A percentile compares a stretch with the other conserved stretches of the same genome.
phyloP scores from a whole-genome alignment of 2,113 vertebrate species.

The Rhea pennata region DNA sequence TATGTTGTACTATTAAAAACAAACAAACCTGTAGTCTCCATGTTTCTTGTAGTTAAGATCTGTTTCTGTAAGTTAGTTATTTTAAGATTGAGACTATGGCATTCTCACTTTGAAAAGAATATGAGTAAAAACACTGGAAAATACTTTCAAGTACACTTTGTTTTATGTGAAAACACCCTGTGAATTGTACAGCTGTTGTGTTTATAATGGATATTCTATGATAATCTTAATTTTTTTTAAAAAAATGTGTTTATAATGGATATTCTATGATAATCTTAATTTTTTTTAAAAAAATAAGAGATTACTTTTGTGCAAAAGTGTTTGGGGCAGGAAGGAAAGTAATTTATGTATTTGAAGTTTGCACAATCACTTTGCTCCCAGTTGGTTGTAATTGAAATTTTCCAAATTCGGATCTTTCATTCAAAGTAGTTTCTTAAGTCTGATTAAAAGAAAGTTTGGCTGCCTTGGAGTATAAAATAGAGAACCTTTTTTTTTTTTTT shows the following conservation, averaged over 20 bases:
- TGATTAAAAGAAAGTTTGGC: rapidly evolving
- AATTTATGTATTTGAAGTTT: neutral
- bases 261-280: neutral
- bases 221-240: neutral
- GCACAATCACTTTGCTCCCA: neutral
- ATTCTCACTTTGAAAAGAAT: neutral
- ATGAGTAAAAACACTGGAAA: neutral
- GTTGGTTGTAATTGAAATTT: neutral
- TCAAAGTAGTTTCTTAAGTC: neutral
- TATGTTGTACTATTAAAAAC: neutral
- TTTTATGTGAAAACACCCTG: neutral
- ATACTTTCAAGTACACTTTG: neutral
- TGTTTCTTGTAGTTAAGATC: neutral
- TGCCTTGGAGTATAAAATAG: neutral
- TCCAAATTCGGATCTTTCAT: neutral
- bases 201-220: neutral
- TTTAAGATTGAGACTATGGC: neutral
- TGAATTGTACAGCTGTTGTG: neutral
- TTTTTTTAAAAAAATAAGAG: neutral
- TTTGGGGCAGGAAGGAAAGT: neutral
- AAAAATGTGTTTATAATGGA: neutral
- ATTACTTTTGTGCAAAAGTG: neutral
- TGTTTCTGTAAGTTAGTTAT: neutral
- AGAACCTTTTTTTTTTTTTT: neutral
- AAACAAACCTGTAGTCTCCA: neutral